These are phyloP conservation scores for Colletes latitarsis DNA, from an alignment of 1,140 invertebrate genomes.

Conservation along the genomic window DNA sequence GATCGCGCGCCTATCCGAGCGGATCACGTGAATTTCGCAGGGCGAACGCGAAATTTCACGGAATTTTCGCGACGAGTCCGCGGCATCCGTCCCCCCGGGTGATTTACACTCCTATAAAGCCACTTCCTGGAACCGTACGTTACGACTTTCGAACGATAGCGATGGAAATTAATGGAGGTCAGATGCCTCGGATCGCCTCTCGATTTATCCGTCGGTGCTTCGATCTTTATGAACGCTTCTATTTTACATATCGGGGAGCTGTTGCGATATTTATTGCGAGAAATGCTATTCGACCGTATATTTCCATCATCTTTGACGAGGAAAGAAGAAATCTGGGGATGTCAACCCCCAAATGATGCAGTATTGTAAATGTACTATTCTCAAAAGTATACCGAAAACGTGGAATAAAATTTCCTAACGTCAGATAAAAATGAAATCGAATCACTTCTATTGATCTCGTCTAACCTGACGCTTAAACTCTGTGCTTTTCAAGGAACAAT, in stretches of 20 bases:
- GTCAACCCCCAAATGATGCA: too few species aligned
- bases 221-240: constrained; percentile 24
- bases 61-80: constrained; percentile 24
- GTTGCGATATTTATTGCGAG: constrained; percentile 15
- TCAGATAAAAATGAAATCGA: too few species aligned
- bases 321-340: too few species aligned
- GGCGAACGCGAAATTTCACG: constrained; percentile 4
- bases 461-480: too few species aligned
- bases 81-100: background rate
- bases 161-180: constrained; percentile 30
- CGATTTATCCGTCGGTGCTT: constrained; percentile 20
- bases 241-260: constrained; percentile 10
- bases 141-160: constrained; percentile 13
- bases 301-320: background rate
- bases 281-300: too few species aligned
- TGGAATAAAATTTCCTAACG: too few species aligned
- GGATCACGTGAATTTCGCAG: constrained; percentile 25
- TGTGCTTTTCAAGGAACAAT: too few species aligned
- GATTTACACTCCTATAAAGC: constrained; percentile 11
- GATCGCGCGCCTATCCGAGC: constrained; percentile 2
- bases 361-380: too few species aligned
- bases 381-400: too few species aligned
- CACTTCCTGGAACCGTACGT: background rate
- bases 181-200: constrained; percentile 5
- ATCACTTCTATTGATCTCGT: too few species aligned